These are phyloP conservation scores for Schrankia costaestrigalis DNA, from an alignment of 2,888 invertebrate species.

Conservation along the genomic window DNA sequence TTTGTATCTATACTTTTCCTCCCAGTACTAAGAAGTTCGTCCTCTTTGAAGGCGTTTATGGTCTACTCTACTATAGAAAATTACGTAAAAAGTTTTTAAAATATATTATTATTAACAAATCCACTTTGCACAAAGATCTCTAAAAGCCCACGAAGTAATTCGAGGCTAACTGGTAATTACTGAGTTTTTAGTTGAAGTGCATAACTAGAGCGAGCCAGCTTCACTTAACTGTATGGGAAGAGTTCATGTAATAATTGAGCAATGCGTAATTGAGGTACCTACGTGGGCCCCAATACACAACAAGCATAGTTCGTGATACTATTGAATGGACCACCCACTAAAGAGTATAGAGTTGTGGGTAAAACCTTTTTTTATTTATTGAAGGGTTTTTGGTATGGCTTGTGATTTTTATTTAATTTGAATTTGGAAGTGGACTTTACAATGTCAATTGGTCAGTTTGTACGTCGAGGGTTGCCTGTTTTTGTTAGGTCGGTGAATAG, in stretches of 20 bases:
- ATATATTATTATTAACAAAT: too few relatives aligned
- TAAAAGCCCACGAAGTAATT: slow-evolving; percentile 44
- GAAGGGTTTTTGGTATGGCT: slow-evolving; percentile 4
- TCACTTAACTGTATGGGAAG: slow-evolving; percentile 46
- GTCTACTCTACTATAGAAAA: too few relatives aligned
- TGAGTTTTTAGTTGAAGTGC: slow-evolving; percentile 36
- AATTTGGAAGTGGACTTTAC: too few relatives aligned
- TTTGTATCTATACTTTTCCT: too few relatives aligned
- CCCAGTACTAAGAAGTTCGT: too few relatives aligned
- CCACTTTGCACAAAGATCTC: too few relatives aligned
- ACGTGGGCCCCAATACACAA: slow-evolving; percentile 50
- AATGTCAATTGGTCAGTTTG: too few relatives aligned
- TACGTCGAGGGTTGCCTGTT: too few relatives aligned
- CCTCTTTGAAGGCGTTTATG: too few relatives aligned
- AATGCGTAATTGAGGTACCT: slow-evolving; percentile 59
- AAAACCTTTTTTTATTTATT: neutral
- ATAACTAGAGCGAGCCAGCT: slow-evolving; percentile 30
- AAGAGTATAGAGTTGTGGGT: slow-evolving; percentile 30
- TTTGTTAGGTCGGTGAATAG: too few relatives aligned
- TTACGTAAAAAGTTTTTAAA: too few relatives aligned
- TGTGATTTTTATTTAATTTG: too few relatives aligned
- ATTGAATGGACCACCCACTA: slow-evolving; percentile 54
- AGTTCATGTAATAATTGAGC: slow-evolving; percentile 58
- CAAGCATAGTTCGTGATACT: slow-evolving; percentile 48
- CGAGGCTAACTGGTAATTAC: slow-evolving; percentile 53